Evolutionary conservation across 2,797 vertebrate species (phyloP).

Genomic region (Urosaurus nigricauda): DNA sequence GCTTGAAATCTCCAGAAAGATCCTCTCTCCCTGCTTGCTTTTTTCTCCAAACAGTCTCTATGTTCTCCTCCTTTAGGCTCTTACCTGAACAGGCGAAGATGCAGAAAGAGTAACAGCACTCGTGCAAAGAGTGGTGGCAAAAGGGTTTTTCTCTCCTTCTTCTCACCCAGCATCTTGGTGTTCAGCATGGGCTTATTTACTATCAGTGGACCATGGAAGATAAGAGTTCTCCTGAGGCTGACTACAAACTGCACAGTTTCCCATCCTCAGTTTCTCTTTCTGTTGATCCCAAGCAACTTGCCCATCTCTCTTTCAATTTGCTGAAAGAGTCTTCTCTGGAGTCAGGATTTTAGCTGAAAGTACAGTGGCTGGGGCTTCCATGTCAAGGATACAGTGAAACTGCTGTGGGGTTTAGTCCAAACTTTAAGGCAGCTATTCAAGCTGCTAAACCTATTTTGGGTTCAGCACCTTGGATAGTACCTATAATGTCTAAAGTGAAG

Average conservation of each 20-base stretch:
- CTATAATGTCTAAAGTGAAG: no score
- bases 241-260: background rate
- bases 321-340: background rate
- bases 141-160: background rate
- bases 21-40: background rate
- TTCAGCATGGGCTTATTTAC: background rate
- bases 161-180: background rate
- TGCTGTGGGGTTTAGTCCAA: no score
- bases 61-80: background rate
- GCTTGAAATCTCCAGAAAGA: background rate
- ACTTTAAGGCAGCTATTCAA: no score
- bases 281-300: background rate
- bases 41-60: background rate
- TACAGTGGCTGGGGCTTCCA: background rate
- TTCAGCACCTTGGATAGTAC: no score
- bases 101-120: background rate
- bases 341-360: background rate
- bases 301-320: background rate
- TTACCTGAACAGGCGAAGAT: background rate
- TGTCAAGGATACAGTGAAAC: no score
- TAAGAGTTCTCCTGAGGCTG: background rate
- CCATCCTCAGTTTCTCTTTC: background rate
- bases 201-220: background rate
- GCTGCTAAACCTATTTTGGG: no score
- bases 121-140: background rate